Base-by-base conservation (phyloP, 2,888 invertebrate species). In the Drosophila hamatofila region DNA sequence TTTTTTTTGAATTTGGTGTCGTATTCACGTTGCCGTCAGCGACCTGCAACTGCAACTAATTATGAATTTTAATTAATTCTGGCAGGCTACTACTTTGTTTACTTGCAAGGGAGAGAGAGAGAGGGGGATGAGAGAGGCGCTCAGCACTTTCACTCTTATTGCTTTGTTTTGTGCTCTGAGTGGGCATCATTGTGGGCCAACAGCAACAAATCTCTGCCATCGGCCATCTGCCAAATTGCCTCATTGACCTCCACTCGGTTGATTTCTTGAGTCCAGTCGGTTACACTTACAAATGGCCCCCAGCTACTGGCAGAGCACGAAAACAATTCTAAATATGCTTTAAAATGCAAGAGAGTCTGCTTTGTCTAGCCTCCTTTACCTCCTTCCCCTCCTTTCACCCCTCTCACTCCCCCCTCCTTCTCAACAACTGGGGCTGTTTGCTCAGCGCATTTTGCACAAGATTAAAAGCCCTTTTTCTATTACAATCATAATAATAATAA, bases 51-150 rank as follows among this genome's bases (percentile, higher is more conserved):
- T 79, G 72, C 56, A 86, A 66, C 80, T 80, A 83, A 81, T 81
- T 86, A 81, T 86, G 86, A 83, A 81, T 81, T 85, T 81, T 85
- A 81, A 81, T 81, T 85, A 81, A 80, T 72, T 82, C 67, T 78
- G 71, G 69, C 70, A 68, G 64, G 59, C 73, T 64, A 70, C 54
- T 62, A 42, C 41, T 51, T 23, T 48, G 42, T 27, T 60, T 41
- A 12, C 51, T 65, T 63, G 63, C 41, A 21, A 14, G 1, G 30
- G 9, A 18, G 41, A 27, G 27, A 14, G 8, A 27, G 39, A 4
- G 44, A 16, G 25, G 16, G 39, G 21, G 49, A 46, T n/a, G 44
- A 39, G n/a, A 16, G 39, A 44, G 37, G 41, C 21, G 41, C 70
- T 63, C 27, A 18, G 41, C 69, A 75, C n/a, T 54, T 54, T 37